These are phyloP conservation scores for Rhinogobius similis DNA, from an alignment of 2,113 vertebrate species.

Conservation along the genomic window DNA sequence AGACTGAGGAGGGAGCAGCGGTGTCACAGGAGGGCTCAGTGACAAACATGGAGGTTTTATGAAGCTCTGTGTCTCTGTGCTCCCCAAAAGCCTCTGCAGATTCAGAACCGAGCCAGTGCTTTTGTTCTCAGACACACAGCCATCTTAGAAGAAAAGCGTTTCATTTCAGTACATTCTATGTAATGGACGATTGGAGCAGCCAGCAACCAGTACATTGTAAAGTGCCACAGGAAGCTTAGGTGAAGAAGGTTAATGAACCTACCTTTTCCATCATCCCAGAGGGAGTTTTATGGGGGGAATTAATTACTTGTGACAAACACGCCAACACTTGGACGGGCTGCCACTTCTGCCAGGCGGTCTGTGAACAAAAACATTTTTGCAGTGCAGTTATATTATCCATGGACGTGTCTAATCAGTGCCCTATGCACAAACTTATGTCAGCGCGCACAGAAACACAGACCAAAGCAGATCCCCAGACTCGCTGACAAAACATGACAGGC, in stretches of 20 bases:
- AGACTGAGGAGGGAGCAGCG: neutral
- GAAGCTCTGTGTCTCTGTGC: conserved; percentile 33
- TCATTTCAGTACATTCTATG: conserved; percentile 52
- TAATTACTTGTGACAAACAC: conserved; percentile 80
- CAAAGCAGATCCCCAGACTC: conserved; percentile 17
- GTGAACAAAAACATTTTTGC: conserved; percentile 77
- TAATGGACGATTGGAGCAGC: conserved; percentile 42
- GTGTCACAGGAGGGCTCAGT: conserved; percentile 4
- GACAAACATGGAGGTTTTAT: conserved; percentile 3
- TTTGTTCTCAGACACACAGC: conserved; percentile 46
- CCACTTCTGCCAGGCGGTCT: conserved; percentile 66
- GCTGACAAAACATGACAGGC: conserved; percentile 49
- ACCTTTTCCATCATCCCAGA: conserved; percentile 69
- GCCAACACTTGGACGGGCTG: conserved; percentile 55
- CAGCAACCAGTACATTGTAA: conserved; percentile 60
- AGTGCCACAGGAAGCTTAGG: conserved; percentile 65
- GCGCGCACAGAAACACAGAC: conserved; percentile 33
- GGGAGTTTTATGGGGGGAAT: conserved; percentile 69
- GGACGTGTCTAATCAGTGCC: conserved; percentile 53
- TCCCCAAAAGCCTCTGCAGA: conserved; percentile 25
- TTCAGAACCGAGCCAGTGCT: conserved; percentile 26
- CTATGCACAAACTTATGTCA: conserved; percentile 31
- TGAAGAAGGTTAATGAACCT: conserved; percentile 76
- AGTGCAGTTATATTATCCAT: conserved; percentile 62
- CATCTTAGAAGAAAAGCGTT: conserved; percentile 51